Evolutionary conservation across 1,140 invertebrate species (phyloP).

Genomic region (Rhyzopertha dominica): DNA sequence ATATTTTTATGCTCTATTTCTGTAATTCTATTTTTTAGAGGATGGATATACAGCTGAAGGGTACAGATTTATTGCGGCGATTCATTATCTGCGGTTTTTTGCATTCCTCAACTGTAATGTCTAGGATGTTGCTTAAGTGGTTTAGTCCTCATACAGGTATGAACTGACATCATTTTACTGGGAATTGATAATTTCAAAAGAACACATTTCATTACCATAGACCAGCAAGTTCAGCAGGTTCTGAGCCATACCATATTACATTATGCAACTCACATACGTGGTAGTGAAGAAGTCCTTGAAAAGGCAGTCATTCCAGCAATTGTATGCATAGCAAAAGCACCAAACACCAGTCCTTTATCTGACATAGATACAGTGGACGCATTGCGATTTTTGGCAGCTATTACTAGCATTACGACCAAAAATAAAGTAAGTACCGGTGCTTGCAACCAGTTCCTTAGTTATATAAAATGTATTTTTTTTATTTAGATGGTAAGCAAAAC

Average conservation of each 20-base stretch:
- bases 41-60: neutral
- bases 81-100: no score
- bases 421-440: no score
- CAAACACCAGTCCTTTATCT: conserved; percentile 54
- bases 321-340: conserved; percentile 53
- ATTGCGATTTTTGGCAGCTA: conserved; percentile 23
- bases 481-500: no score
- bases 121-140: conserved; percentile 29
- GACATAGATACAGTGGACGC: conserved; percentile 49
- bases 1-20: no score
- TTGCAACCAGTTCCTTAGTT: no score
- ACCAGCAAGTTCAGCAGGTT: conserved; percentile 14
- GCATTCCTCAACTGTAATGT: conserved; percentile 16
- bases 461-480: no score
- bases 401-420: conserved; percentile 25
- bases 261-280: conserved; percentile 10
- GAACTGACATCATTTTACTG: no score
- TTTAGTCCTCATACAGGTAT: conserved; percentile 30
- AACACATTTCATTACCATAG: no score
- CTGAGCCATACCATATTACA: conserved; percentile 20
- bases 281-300: conserved; percentile 50
- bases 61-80: no score
- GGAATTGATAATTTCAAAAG: no score
- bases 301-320: conserved; percentile 58
- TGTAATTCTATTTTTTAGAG: neutral